A percentile compares a stretch with the other conserved stretches of the same genome.
These are phyloP conservation scores for Drosophila falleni DNA, from an alignment of 2,888 invertebrate species.

Conservation along the genomic window DNA sequence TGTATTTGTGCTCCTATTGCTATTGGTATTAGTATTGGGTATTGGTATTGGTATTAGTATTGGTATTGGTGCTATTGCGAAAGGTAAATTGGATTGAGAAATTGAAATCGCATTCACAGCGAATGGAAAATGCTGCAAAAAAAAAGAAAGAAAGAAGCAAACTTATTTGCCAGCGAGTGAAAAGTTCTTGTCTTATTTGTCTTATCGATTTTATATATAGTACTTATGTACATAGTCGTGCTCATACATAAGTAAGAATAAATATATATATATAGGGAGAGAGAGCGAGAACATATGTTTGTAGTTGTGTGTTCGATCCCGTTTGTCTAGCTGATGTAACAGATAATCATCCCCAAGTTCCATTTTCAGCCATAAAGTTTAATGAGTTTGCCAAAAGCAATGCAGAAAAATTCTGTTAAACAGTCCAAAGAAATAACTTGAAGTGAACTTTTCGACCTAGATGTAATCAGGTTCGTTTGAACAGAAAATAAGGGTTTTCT, in stretches of 20 bases:
- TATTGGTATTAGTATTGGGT: constrained; percentile 30
- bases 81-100: constrained; percentile 80
- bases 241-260: constrained; percentile 13
- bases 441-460: constrained; percentile 6
- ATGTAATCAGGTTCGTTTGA: constrained; percentile 19
- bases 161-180: constrained; percentile 38
- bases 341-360: constrained; percentile 54
- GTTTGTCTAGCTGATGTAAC: constrained; percentile 41
- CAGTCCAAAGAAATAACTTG: constrained; percentile 5
- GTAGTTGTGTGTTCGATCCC: constrained; percentile 1
- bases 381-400: constrained; percentile 44
- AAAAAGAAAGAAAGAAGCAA: constrained; percentile 3
- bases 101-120: constrained; percentile 77
- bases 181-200: constrained; percentile 68
- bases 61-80: constrained; percentile 54
- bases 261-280: background rate
- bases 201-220: constrained; percentile 67
- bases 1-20: constrained; percentile 18
- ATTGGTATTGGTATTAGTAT: constrained; percentile 36
- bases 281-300: constrained; percentile 4
- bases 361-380: constrained; percentile 49
- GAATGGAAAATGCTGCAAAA: constrained; percentile 25
- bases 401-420: constrained; percentile 12
- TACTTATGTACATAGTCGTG: constrained; percentile 2
- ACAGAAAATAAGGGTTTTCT: background rate